Evolutionary conservation across 2,888 invertebrate species (phyloP).

Genomic region (Plebejus melissa): DNA sequence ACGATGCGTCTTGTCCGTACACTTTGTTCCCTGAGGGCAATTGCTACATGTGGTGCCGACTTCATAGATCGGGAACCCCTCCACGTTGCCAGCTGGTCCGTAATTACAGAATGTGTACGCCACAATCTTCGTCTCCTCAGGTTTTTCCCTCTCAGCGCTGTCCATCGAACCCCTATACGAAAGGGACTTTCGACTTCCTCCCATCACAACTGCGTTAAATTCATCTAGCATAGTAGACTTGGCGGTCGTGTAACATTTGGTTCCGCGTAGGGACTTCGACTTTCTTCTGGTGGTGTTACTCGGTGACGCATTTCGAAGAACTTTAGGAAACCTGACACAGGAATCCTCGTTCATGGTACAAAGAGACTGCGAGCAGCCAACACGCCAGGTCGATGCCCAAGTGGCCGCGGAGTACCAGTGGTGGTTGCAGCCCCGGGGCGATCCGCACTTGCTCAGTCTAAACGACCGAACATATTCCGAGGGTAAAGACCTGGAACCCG

Average conservation of each 20-base stretch:
- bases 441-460: conserved; percentile 60
- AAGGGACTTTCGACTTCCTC: conserved; percentile 46
- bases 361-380: conserved; percentile 67
- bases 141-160: conserved; percentile 38
- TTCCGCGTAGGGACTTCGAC: conserved; percentile 54
- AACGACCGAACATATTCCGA: conserved; percentile 65
- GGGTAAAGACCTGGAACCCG: conserved; percentile 60
- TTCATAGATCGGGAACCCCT: conserved; percentile 69
- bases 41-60: conserved; percentile 59
- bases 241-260: conserved; percentile 51
- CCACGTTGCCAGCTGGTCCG: conserved; percentile 70
- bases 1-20: conserved; percentile 62
- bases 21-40: conserved; percentile 64
- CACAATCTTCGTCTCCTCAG: conserved; percentile 55
- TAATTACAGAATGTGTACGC: conserved; percentile 72
- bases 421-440: conserved; percentile 63
- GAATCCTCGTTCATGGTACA: conserved; percentile 61
- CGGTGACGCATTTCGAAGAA: conserved; percentile 19
- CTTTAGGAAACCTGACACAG: conserved; percentile 54
- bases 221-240: conserved; percentile 48
- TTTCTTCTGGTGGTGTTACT: conserved; percentile 40
- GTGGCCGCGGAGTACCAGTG: conserved; percentile 70
- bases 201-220: conserved; percentile 39
- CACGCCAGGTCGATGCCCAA: conserved; percentile 70
- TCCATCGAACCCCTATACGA: conserved; percentile 52